Base-by-base conservation (phyloP, 92 coral and sea anemone genomes). In the Zoanthus sociatus region DNA sequence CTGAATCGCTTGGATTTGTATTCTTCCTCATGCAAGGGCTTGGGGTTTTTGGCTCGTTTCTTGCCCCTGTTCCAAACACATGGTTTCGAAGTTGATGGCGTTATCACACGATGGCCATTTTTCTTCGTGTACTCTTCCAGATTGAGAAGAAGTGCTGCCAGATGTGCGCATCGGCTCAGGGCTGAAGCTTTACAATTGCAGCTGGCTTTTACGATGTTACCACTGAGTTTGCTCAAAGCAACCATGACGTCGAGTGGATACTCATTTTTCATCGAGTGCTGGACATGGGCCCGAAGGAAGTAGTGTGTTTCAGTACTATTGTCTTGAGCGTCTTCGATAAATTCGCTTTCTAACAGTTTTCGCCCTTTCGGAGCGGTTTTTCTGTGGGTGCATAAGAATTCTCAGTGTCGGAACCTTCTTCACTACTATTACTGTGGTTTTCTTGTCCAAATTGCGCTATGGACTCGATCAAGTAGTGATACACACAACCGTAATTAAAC, bases 401-500 rank as follows among this genome's bases (percentile, higher is more conserved):
- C 6, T 61, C 68, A 61, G 26, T 61, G 68, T 71, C 53, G 7
- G 76, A 71, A 71, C n/a, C 51, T 15, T 71, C 76, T 71, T 71
- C 18, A 37, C 50, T 71, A n/a, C 54, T 37, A 71, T 21, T 7
- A 33, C 46, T 33, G 14, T 69, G 15, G 45, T 33, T 69, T 26
- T 69, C 46, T 11, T 9, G n/a, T 15, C 76, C 76, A 71, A 71
- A 71, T 10, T 71, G 48, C 47, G 18, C 7, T 15, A 71, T 71
- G 48, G 76, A 71, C 18, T 71, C 76, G 76, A 83, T 48, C 77
- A 67, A 15, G 77, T 83, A 83, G 63, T 86, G 87, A n/a, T 71
- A 44, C n/a, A n/a, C 47, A 71, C n/a, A 3, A 48, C 89, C 89
- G 60, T 86, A 86, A 46, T 86, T 74, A 60, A 86, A 86, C 89